Conservation (phyloP, 2,888 invertebrate genomes). For the Augiades crinisus region DNA sequence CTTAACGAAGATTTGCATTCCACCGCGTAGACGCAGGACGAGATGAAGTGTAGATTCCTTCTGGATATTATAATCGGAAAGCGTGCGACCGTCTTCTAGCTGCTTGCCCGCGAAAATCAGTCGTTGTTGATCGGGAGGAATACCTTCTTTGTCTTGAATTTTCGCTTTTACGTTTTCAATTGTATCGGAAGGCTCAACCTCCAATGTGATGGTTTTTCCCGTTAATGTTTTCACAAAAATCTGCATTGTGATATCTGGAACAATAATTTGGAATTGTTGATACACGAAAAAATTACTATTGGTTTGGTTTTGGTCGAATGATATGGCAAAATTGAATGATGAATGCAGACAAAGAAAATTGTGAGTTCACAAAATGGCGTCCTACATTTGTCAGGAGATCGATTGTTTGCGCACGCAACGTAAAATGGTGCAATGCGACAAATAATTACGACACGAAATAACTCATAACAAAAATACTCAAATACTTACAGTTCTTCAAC, state of each 20-base stretch:
- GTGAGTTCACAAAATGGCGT: conserved; percentile 72
- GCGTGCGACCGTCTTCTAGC: conserved; percentile 56
- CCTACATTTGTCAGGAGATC: conserved; percentile 34
- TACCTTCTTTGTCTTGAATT: too few relatives aligned
- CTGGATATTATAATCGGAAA: too few relatives aligned
- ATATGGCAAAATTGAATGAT: conserved; percentile 1
- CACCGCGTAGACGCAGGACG: conserved; percentile 38
- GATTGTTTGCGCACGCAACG: conserved; percentile 23
- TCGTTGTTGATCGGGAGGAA: too few relatives aligned
- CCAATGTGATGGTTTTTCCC: conserved; percentile 77
- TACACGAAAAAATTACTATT: conserved; percentile 19
- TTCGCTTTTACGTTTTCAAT: too few relatives aligned
- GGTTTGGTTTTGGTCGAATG: background rate
- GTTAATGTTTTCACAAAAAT: conserved; percentile 50
- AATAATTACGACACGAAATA: too few relatives aligned
- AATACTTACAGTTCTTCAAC: too few relatives aligned
- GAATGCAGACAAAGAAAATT: conserved; percentile 51
- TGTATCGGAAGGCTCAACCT: too few relatives aligned
- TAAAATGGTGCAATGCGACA: conserved; percentile 27
- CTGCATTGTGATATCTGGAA: conserved; percentile 36
- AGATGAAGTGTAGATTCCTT: conserved; percentile 43
- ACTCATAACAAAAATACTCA: too few relatives aligned
- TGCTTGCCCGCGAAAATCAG: too few relatives aligned
- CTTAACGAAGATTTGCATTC: conserved; percentile 41
- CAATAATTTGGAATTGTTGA: conserved; percentile 27